Conservation (phyloP, 2,888 invertebrate genomes). For the Andrena chrysosceles region DNA sequence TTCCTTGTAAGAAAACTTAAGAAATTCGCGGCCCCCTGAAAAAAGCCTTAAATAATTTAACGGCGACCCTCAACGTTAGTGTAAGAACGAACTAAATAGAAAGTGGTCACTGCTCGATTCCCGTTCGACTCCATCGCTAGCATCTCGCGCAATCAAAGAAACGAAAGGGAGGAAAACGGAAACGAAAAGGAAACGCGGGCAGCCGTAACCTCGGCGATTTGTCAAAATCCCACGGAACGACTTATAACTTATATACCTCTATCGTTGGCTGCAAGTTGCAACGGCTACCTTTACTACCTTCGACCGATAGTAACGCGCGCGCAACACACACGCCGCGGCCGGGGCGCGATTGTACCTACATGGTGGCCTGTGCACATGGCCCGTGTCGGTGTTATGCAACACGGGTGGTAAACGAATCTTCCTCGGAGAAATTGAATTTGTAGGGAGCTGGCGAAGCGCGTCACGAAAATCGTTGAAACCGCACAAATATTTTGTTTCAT, state of each 20-base stretch:
- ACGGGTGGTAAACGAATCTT: conserved; percentile 64
- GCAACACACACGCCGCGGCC: neutral
- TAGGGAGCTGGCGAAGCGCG: conserved; percentile 63
- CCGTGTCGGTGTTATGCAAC: conserved; percentile 45
- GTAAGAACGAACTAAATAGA: neutral
- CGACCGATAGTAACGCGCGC: conserved; percentile 5
- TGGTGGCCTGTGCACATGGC: conserved; percentile 9
- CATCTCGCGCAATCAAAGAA: conserved; percentile 13
- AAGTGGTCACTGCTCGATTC: too few relatives aligned
- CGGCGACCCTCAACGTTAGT: too few relatives aligned
- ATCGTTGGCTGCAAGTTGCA: conserved; percentile 2
- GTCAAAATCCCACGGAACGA: conserved; percentile 75
- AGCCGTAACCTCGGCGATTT: conserved; percentile 69
- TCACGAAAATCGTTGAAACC: conserved; percentile 73
- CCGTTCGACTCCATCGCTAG: neutral
- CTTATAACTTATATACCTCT: conserved; percentile 56
- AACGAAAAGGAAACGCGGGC: conserved; percentile 42
- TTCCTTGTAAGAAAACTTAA: too few relatives aligned
- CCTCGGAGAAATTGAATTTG: conserved; percentile 72
- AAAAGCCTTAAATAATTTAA: too few relatives aligned
- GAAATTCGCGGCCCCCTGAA: too few relatives aligned
- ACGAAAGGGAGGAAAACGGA: conserved; percentile 43
- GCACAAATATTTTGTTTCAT: conserved; percentile 70
- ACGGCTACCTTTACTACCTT: conserved; percentile 21
- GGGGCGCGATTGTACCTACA: neutral